phyloP scores from a whole-genome alignment of 2,888 invertebrate genomes.

The Diogma glabrata region DNA sequence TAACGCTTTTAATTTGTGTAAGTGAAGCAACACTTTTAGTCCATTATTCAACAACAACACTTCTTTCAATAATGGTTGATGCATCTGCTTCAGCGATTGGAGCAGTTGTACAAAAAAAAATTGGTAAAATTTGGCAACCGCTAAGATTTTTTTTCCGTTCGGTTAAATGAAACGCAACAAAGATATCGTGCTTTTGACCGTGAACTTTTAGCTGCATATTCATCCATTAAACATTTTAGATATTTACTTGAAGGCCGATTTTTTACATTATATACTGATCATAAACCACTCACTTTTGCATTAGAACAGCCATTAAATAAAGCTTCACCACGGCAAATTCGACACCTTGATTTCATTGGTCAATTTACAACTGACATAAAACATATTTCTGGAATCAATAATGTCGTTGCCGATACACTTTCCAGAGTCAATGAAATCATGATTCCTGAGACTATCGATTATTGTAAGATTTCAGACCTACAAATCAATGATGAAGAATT shows the following conservation, averaged over 20 bases:
- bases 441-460: background rate
- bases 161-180: too few species aligned
- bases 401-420: background rate
- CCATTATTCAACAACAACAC: background rate
- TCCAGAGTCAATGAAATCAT: background rate
- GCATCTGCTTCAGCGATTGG: conserved; percentile 30
- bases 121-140: too few species aligned
- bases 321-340: conserved; percentile 25
- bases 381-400: background rate
- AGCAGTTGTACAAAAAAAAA: too few species aligned
- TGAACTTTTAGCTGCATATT: too few species aligned
- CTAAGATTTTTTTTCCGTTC: too few species aligned
- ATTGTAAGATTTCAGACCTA: background rate
- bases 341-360: conserved; percentile 24
- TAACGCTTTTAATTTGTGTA: conserved; percentile 6
- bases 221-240: too few species aligned
- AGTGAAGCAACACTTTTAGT: background rate
- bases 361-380: background rate
- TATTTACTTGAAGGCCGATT: conserved; percentile 13
- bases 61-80: conserved; percentile 4
- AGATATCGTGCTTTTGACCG: conserved; percentile 26
- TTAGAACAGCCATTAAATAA: conserved; percentile 22
- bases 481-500: too few species aligned
- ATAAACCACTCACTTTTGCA: conserved; percentile 19
- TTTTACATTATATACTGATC: conserved; percentile 13